A percentile compares a stretch with the other conserved stretches of the same genome.
Evolutionary conservation across 1,140 invertebrate genomes (phyloP).

Genomic region (Tetragnatha versicolor): DNA sequence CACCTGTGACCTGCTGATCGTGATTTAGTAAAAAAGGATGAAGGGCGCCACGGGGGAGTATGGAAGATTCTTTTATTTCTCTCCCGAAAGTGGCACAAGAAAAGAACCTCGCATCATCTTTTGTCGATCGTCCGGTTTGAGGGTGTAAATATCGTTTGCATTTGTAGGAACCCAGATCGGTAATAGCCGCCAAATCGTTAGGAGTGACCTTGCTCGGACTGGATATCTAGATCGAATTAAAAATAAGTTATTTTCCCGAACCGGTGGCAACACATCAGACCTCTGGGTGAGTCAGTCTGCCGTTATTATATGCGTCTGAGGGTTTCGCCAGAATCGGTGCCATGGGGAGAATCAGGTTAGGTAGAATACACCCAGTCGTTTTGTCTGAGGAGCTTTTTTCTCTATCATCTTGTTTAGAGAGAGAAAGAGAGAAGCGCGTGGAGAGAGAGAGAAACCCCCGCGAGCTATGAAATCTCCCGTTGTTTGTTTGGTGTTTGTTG

Average conservation of each 20-base stretch:
- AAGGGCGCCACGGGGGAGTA: no score
- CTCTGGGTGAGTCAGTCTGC: constrained; percentile 1
- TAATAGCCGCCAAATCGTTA: background rate
- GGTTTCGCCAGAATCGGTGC: constrained; percentile 3
- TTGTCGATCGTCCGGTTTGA: background rate
- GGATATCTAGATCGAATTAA: constrained; percentile 16
- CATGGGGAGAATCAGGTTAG: constrained; percentile 14
- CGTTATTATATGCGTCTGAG: background rate
- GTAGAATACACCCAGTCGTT: constrained; percentile 14
- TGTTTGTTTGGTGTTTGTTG: no score
- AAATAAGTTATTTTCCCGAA: no score
- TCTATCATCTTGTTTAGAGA: no score
- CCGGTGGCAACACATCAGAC: constrained; percentile 2
- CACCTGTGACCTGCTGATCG: no score
- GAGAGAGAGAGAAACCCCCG: no score
- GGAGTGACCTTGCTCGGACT: background rate
- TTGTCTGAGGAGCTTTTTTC: no score
- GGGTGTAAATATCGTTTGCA: background rate
- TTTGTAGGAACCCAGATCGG: constrained; percentile 6
- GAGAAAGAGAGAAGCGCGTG: no score
- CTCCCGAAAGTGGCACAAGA: background rate
- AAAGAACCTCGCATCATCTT: no score
- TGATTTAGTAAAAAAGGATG: no score
- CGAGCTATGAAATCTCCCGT: no score
- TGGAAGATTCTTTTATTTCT: no score